Conservation (phyloP, 2,113 vertebrate genomes). For the Pica pica region DNA sequence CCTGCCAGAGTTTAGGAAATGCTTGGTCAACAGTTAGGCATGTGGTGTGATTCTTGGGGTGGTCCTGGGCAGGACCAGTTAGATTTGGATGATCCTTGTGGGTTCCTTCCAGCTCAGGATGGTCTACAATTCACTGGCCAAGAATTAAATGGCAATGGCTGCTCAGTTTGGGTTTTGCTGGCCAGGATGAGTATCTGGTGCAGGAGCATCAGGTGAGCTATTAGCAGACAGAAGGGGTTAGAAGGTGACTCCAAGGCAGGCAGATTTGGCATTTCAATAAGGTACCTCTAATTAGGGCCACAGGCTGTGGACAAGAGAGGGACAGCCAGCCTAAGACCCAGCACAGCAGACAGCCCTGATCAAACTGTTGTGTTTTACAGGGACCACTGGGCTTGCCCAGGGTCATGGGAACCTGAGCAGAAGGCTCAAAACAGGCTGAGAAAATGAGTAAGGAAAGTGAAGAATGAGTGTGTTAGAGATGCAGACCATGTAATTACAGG, state of each 20-base stretch:
- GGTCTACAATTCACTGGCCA: neutral
- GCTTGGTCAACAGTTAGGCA: neutral
- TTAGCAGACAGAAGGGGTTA: neutral
- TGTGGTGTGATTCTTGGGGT: neutral
- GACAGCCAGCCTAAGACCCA: neutral
- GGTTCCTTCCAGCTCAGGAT: neutral
- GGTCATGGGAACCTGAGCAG: neutral
- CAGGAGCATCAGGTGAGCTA: neutral
- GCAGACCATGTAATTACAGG: neutral
- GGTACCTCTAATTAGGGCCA: neutral
- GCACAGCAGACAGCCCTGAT: neutral
- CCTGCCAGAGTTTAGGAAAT: neutral
- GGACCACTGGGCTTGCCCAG: neutral
- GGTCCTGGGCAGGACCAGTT: neutral
- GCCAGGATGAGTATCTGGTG: neutral
- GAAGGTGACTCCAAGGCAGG: neutral
- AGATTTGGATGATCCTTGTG: neutral
- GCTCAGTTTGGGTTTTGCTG: neutral
- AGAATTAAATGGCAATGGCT: neutral
- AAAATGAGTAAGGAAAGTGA: neutral
- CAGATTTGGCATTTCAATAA: neutral
- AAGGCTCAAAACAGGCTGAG: neutral
- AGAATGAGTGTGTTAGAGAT: neutral
- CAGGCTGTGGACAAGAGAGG: neutral
- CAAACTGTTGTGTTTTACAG: neutral